phyloP scores from a whole-genome alignment of 2,888 invertebrate species.

The Standfussiana lucernea region DNA sequence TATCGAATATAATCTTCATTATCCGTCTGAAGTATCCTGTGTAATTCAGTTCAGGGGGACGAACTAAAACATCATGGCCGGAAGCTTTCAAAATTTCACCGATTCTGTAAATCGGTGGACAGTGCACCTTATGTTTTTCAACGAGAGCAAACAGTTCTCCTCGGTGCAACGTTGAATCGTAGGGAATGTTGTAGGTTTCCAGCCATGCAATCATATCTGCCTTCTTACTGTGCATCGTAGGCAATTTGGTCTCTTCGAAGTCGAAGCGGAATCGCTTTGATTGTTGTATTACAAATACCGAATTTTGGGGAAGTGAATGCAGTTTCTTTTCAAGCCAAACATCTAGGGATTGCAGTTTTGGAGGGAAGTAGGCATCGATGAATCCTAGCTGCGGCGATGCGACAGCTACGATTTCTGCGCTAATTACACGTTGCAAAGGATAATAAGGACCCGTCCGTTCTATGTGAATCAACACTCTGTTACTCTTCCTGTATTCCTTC shows the following conservation, averaged over 20 bases:
- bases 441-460: conserved; percentile 13
- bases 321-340: conserved; percentile 32
- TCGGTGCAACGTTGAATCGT: conserved; percentile 63
- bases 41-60: conserved; percentile 40
- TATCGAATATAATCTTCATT: neutral
- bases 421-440: rapidly evolving
- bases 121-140: conserved; percentile 68
- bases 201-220: conserved; percentile 71
- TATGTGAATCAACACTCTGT: conserved; percentile 44
- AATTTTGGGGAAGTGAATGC: conserved; percentile 33
- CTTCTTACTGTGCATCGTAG: conserved; percentile 58
- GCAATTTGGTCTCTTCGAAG: conserved; percentile 26
- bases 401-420: neutral
- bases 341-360: conserved; percentile 1
- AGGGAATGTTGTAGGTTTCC: conserved; percentile 64
- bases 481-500: conserved; percentile 50
- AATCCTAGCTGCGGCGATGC: conserved; percentile 47
- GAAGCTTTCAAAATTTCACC: conserved; percentile 39
- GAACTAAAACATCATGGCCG: conserved; percentile 51
- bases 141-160: conserved; percentile 69
- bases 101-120: conserved; percentile 1
- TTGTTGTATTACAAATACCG: conserved; percentile 52
- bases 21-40: conserved; percentile 29
- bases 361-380: conserved; percentile 16
- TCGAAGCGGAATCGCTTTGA: neutral